Evolutionary conservation across 1,140 invertebrate genomes (phyloP).

Genomic region (Drosophila obscura): DNA sequence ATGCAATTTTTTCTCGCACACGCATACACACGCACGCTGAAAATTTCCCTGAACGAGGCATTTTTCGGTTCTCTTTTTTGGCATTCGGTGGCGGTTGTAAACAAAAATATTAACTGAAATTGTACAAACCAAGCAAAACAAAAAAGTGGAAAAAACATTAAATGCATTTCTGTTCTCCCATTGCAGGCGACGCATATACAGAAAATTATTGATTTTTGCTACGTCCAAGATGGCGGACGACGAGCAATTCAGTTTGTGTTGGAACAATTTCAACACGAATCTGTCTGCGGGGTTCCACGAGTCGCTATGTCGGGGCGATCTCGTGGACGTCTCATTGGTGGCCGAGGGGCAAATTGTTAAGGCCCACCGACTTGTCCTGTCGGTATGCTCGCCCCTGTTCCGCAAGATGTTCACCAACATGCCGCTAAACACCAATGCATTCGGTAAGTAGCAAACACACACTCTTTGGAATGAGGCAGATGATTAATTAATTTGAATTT

Average conservation of each 20-base stretch:
- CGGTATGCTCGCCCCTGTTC: slow-evolving; percentile 94
- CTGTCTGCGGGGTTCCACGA: slow-evolving; percentile 90
- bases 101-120: slow-evolving; percentile 37
- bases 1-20: background rate
- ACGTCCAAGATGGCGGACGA: slow-evolving; percentile 87
- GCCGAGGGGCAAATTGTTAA: slow-evolving; percentile 91
- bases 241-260: slow-evolving; percentile 91
- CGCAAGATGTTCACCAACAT: slow-evolving; percentile 90
- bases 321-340: slow-evolving; percentile 92
- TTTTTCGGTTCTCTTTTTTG: slow-evolving; percentile 48
- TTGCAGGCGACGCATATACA: slow-evolving; percentile 60
- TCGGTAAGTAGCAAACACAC: slow-evolving; percentile 84
- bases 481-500: slow-evolving; percentile 66
- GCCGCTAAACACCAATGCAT: slow-evolving; percentile 86
- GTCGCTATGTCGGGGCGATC: slow-evolving; percentile 89
- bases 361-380: slow-evolving; percentile 92
- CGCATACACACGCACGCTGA: slow-evolving; percentile 33
- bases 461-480: background rate
- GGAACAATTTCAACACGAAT: slow-evolving; percentile 91
- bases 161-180: slow-evolving; percentile 25
- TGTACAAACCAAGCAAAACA: background rate
- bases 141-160: slow-evolving; percentile 2
- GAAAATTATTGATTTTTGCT: slow-evolving; percentile 76
- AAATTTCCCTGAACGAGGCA: slow-evolving; percentile 70
- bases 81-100: slow-evolving; percentile 47